A percentile compares a stretch with the other conserved stretches of the same genome.
phyloP scores from a whole-genome alignment of 2,888 invertebrate genomes.

The Himalopsyche kuldschensis region DNA sequence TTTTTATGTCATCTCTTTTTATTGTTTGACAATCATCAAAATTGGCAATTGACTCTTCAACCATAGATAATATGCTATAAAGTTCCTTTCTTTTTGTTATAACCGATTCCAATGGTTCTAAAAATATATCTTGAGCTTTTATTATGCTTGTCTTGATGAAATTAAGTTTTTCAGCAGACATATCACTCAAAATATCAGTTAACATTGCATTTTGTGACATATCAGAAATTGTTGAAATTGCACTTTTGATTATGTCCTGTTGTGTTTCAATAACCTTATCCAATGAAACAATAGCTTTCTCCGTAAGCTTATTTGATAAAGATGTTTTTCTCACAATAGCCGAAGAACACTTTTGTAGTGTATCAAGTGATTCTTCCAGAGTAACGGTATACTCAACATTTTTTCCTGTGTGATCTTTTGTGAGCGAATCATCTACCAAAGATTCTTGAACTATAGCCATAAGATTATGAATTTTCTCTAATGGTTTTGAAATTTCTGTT shows the following conservation, averaged over 20 bases:
- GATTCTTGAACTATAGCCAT: too few species aligned
- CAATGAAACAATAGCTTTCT: neutral
- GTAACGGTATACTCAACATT: too few species aligned
- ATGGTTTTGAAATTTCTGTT: too few species aligned
- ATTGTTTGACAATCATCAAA: neutral
- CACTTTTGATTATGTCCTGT: neutral
- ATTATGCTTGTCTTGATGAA: slow-evolving; percentile 10
- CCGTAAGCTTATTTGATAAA: neutral
- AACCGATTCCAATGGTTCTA: slow-evolving; percentile 8
- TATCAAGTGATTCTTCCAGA: neutral
- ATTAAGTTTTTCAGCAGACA: slow-evolving; percentile 3
- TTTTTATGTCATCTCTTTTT: slow-evolving; percentile 10
- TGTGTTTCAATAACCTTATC: neutral
- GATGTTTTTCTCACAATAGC: neutral
- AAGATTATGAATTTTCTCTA: too few species aligned
- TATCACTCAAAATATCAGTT: neutral
- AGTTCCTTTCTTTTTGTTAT: slow-evolving; percentile 10
- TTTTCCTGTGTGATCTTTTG: too few species aligned
- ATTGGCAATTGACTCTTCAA: neutral
- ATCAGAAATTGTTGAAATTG: neutral
- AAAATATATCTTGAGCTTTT: slow-evolving; percentile 24
- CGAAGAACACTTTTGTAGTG: neutral
- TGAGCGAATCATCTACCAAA: too few species aligned
- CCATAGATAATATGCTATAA: neutral
- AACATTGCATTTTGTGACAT: neutral